A percentile compares a stretch with the other conserved stretches of the same genome.
phyloP scores from a whole-genome alignment of 2,888 invertebrate species.

The Synanthedon myopaeformis region DNA sequence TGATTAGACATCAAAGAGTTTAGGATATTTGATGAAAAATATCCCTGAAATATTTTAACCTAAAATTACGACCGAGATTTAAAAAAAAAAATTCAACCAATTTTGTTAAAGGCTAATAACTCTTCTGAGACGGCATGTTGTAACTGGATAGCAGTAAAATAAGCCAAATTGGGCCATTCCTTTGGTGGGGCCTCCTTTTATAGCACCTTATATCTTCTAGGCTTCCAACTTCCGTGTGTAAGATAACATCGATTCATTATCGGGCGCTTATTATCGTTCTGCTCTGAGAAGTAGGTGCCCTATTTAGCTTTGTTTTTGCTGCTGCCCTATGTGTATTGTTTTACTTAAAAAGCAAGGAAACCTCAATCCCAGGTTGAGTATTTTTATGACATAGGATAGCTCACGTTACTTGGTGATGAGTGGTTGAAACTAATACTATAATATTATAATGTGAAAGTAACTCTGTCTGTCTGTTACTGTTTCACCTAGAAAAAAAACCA shows the following conservation, averaged over 20 bases:
- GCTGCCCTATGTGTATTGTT: too few species aligned
- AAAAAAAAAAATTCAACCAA: slow-evolving; percentile 38
- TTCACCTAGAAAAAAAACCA: too few species aligned
- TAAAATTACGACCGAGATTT: slow-evolving; percentile 8
- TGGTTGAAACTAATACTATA: too few species aligned
- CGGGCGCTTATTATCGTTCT: slow-evolving; percentile 10
- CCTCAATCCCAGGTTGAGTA: too few species aligned
- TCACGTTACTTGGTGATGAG: too few species aligned
- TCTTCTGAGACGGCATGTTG: slow-evolving; percentile 37
- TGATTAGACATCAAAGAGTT: too few species aligned
- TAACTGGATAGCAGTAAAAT: slow-evolving; percentile 53
- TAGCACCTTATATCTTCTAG: slow-evolving; percentile 37
- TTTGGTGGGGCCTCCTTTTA: slow-evolving; percentile 37
- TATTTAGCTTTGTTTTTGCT: not conserved
- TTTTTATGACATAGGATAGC: too few species aligned
- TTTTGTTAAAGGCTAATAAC: slow-evolving; percentile 51
- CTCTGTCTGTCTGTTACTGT: too few species aligned
- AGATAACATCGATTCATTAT: slow-evolving; percentile 31
- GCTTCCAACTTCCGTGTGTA: slow-evolving; percentile 24
- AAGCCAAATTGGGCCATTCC: slow-evolving; percentile 55
- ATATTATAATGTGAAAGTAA: too few species aligned
- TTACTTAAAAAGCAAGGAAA: too few species aligned
- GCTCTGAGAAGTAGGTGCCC: not conserved
- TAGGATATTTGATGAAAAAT: too few species aligned
- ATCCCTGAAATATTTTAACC: too few species aligned